phyloP scores from a whole-genome alignment of 1,140 invertebrate species.

The Maconellicoccus hirsutus region DNA sequence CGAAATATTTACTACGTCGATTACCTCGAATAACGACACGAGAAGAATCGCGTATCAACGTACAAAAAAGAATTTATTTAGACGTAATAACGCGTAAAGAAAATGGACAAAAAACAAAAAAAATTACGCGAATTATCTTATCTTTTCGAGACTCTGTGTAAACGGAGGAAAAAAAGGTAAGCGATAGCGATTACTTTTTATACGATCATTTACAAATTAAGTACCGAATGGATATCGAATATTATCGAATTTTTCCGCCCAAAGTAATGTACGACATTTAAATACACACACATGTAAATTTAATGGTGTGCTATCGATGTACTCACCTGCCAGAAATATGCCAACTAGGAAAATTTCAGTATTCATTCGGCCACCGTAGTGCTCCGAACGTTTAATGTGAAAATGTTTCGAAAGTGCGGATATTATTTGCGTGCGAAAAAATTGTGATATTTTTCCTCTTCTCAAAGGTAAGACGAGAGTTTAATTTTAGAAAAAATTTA shows the following conservation, averaged over 20 bases:
- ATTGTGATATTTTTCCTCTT: too few relatives aligned
- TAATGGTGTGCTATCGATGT: neutral
- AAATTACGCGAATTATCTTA: neutral
- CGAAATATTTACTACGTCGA: too few relatives aligned
- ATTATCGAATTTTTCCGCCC: neutral
- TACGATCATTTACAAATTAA: neutral
- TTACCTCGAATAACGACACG: too few relatives aligned
- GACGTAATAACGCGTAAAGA: too few relatives aligned
- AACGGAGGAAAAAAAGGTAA: neutral
- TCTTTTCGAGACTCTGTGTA: neutral
- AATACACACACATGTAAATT: neutral
- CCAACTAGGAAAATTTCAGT: neutral
- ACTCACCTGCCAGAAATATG: neutral
- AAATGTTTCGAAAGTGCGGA: too few relatives aligned
- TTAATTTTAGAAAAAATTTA: too few relatives aligned
- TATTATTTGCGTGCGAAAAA: too few relatives aligned
- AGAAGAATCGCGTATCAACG: too few relatives aligned
- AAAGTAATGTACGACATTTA: neutral
- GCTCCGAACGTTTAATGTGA: neutral
- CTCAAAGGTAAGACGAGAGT: too few relatives aligned
- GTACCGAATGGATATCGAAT: neutral
- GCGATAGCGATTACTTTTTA: neutral
- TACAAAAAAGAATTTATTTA: too few relatives aligned
- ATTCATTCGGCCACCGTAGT: neutral
- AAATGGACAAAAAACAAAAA: too few relatives aligned